Evolutionary conservation across 2,797 vertebrate genomes (phyloP), one percentile per base, ranked within the genome.

Genomic region (Notamacropus eugenii): DNA sequence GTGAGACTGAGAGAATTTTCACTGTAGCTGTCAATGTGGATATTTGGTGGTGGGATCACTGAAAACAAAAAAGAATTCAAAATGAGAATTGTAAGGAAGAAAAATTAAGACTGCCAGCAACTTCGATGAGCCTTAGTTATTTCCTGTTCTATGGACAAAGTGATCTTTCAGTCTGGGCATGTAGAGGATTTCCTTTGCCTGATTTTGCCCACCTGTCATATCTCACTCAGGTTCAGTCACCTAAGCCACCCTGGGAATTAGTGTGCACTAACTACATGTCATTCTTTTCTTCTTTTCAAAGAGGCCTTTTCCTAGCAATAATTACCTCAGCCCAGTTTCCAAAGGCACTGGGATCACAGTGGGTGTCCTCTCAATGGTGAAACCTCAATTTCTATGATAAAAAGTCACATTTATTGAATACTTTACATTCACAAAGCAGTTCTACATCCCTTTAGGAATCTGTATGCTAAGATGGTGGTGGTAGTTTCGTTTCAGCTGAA

Each of bases 41-140:
- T 99, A 54, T 98, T 98, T 16, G 99, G 99, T 2, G 99, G 98
- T 62, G 99, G 99, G 93, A 99, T 99, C 97, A 99, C 99, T 99
- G 98, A 82, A 97, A 96, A 96, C 24, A 46, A 31, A 74, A 90
- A 34, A 54, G 40, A 96, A 40, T 0, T 29, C 46, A 57, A 90
- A 91, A 34, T 10, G 82, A 91, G 93, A 95, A 95, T 0, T 0
- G 92, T 92, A 0, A 0, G 0, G 0, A 55, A 90, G 96, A 95
- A 95, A 91, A 54, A 34, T 0, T 50, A 96, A 96, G 93, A 54
- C 62, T 74, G 95, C 90, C 40, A 27, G 57, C 74, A 87, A 87
- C 40, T 87, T 46, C 0, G 0, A 50, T 46, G 74, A 87, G 52
- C 31, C 90, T 50, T 40, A 0, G 5, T 14, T 12, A 90, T 19